A percentile compares a stretch with the other conserved stretches of the same genome.
Evolutionary conservation across 2,888 invertebrate species (phyloP).

Genomic region (Arge pagana): DNA sequence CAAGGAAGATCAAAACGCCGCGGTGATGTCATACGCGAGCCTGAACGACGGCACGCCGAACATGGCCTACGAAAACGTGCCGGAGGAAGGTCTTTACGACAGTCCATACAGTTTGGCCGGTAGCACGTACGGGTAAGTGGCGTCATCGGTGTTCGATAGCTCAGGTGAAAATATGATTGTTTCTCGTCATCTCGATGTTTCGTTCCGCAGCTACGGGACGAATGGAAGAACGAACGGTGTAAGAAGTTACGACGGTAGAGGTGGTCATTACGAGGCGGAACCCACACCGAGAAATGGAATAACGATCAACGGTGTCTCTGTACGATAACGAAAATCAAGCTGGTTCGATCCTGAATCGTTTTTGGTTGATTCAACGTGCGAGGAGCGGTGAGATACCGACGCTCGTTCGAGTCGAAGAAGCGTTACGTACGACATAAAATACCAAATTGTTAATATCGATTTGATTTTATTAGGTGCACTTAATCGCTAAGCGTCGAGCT

Average conservation of each 20-base stretch:
- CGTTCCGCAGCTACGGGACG: not conserved
- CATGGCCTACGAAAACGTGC: conserved; percentile 58
- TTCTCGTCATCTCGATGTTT: no score
- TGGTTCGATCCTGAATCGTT: no score
- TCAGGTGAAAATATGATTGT: no score
- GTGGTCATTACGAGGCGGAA: conserved; percentile 68
- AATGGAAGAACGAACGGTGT: conserved; percentile 37
- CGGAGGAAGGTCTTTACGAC: conserved; percentile 58
- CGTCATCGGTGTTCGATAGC: not conserved
- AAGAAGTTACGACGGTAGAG: conserved; percentile 49
- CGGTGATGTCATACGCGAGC: conserved; percentile 87
- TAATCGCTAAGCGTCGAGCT: no score
- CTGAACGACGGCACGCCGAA: conserved; percentile 72
- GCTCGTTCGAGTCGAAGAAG: no score
- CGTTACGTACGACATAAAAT: no score
- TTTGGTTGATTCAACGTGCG: no score
- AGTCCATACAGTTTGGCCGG: conserved; percentile 53
- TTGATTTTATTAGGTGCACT: no score
- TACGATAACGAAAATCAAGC: conserved; percentile 67
- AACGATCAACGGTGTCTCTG: conserved; percentile 88
- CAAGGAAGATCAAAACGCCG: conserved; percentile 84
- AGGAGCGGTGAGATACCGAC: no score
- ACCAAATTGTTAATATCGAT: no score
- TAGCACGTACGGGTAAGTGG: conserved; percentile 41
- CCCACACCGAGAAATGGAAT: conserved; percentile 70